Evolutionary conservation across 2,113 vertebrate species (phyloP), one percentile per base, ranked within the genome.

Genomic region (Onychorhynchus coronatus): DNA sequence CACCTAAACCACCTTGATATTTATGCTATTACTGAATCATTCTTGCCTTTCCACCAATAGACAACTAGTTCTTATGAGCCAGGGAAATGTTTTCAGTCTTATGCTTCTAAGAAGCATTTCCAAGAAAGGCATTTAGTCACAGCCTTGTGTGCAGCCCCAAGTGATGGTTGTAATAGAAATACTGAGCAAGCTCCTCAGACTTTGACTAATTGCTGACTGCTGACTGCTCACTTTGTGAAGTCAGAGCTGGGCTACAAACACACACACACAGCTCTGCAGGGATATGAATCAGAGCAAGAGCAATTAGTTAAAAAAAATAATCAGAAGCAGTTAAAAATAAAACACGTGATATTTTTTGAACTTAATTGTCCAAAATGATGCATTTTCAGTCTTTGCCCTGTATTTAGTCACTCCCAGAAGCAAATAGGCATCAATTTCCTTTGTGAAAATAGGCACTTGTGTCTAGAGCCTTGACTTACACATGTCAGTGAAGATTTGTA

Each of bases 61-160:
- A 47, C 31, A 49, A n/a, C 21, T 70, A 77, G 14, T 88, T 62
- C 59, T 66, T 84, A 44, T 13, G 50, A 78, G 74, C 41, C 67
- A 89, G 73, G 55, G 56, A 82, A 73, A 44, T 37, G 19, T 56
- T 85, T 86, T 86, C 67, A 79, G 79, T 42, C 35, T 76, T 77
- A 70, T 78, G 50, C 79, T 92, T 95, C 82, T 75, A 91, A 91
- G 92, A 93, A 93, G 58, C 72, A 83, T 73, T 97, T 96, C 91
- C 80, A 96, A 97, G 96, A 95, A 89, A 93, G 76, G 80, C 41
- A 76, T 95, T 97, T 96, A 96, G 91, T 95, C 91, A 94, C 63
- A 96, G 87, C 39, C 82, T 46, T 87, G 78, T 52, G 67, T 84
- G 81, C 74, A 91, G 85, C 89, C 91, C 89, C 14, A 11, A 96